phyloP scores from a whole-genome alignment of 1,140 invertebrate species.

The Trichonephila clavata region DNA sequence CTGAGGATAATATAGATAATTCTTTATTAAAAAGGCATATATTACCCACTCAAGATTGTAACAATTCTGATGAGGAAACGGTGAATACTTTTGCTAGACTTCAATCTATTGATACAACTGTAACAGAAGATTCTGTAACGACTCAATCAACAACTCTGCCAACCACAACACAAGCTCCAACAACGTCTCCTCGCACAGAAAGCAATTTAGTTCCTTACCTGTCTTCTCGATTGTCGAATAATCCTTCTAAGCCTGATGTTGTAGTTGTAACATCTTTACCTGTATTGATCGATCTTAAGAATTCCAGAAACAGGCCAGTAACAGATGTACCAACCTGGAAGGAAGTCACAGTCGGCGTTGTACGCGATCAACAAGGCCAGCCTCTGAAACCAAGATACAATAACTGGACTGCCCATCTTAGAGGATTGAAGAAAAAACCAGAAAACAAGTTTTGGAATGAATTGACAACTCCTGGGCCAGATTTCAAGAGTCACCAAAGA shows the following conservation, averaged over 20 bases:
- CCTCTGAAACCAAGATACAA: conserved; percentile 73
- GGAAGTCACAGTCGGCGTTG: conserved; percentile 72
- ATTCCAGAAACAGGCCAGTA: conserved; percentile 27
- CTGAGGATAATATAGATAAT: conserved; percentile 73
- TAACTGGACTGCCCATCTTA: conserved; percentile 74
- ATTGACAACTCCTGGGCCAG: conserved; percentile 46
- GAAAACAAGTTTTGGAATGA: conserved; percentile 70
- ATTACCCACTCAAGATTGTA: conserved; percentile 66
- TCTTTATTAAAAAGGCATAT: conserved; percentile 60
- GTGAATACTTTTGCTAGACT: conserved; percentile 46
- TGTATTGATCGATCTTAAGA: conserved; percentile 56
- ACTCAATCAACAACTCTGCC: background rate
- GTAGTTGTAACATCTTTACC: conserved; percentile 70
- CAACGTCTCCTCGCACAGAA: conserved; percentile 15
- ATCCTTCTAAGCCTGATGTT: conserved; percentile 54
- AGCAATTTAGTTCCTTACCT: conserved; percentile 49
- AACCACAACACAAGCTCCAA: background rate
- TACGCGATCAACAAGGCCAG: conserved; percentile 69
- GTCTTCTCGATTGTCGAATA: conserved; percentile 21
- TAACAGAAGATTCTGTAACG: conserved; percentile 10
- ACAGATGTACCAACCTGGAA: conserved; percentile 64
- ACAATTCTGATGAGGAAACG: conserved; percentile 18
- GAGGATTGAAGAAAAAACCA: conserved; percentile 49
- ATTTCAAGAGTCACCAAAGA: background rate
- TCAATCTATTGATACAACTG: conserved; percentile 17